These are phyloP conservation scores for Himalopsyche tibetana DNA, from an alignment of 2,888 invertebrate genomes.

Conservation along the genomic window DNA sequence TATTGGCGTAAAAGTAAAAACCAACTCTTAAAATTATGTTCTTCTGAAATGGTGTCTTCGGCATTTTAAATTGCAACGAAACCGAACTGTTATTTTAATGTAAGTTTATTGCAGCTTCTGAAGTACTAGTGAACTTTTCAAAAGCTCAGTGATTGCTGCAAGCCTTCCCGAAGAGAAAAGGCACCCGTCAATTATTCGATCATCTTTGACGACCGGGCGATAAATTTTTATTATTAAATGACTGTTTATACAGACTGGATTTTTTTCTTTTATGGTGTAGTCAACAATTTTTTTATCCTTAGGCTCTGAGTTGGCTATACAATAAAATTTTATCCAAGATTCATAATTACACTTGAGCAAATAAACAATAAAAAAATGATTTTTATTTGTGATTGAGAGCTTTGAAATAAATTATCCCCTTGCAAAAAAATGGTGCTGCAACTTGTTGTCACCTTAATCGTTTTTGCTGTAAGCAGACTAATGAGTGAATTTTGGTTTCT, in stretches of 20 bases:
- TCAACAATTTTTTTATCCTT: neutral
- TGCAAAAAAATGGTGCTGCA: too few species aligned
- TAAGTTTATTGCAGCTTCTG: neutral
- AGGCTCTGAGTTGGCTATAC: neutral
- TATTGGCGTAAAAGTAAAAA: too few species aligned
- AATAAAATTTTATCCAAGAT: neutral
- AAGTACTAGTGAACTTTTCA: neutral
- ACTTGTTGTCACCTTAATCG: too few species aligned
- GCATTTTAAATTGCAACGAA: too few species aligned
- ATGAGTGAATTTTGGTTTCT: too few species aligned
- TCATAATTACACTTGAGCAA: too few species aligned
- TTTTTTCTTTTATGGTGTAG: neutral
- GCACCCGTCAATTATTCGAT: constrained; percentile 3
- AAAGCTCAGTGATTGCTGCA: neutral
- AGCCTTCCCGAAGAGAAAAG: neutral
- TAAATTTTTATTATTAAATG: constrained; percentile 34
- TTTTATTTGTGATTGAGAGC: too few species aligned
- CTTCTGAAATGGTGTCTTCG: too few species aligned
- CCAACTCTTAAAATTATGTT: too few species aligned
- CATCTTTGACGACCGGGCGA: neutral
- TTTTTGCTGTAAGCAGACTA: too few species aligned
- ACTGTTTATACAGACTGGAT: constrained; percentile 10
- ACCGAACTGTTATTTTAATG: neutral
- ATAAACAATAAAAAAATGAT: too few species aligned
- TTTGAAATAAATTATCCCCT: too few species aligned